Evolutionary conservation across 2,113 vertebrate species (phyloP).

Genomic region (Chloropsis cyanopogon): DNA sequence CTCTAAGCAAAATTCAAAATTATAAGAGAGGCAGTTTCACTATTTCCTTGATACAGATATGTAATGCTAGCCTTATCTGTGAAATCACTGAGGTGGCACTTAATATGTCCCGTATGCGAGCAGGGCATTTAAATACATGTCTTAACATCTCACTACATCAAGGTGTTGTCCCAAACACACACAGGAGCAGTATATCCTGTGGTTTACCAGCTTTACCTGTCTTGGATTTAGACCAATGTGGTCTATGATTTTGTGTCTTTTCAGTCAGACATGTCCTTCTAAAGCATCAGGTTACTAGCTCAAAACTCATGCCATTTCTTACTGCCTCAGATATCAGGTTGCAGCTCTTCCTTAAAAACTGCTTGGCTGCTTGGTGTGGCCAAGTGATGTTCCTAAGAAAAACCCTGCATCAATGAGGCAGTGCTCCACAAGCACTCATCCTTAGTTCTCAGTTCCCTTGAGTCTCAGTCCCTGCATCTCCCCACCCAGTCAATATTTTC

Average conservation of each 20-base stretch:
- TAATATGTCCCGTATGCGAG: not conserved
- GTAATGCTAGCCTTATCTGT: not conserved
- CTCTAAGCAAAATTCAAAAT: not conserved
- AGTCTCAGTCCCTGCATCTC: not conserved
- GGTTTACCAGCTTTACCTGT: not conserved
- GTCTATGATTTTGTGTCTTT: not conserved
- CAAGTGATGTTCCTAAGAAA: not conserved
- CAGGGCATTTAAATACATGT: not conserved
- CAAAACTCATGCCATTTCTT: not conserved
- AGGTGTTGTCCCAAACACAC: not conserved
- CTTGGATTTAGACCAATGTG: not conserved
- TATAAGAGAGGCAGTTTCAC: not conserved
- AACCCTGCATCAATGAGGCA: not conserved
- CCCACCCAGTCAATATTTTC: accelerated
- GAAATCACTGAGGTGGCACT: not conserved
- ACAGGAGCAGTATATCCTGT: not conserved
- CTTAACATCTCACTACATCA: not conserved
- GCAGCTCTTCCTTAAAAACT: not conserved
- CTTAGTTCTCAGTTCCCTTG: not conserved
- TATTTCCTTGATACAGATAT: not conserved
- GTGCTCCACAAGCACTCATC: not conserved
- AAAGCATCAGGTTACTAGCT: not conserved
- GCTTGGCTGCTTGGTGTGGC: not conserved
- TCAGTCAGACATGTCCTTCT: not conserved
- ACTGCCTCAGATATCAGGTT: not conserved